These are phyloP conservation scores for Aythya fuligula DNA, from an alignment of 2,797 vertebrate species.

Conservation along the genomic window DNA sequence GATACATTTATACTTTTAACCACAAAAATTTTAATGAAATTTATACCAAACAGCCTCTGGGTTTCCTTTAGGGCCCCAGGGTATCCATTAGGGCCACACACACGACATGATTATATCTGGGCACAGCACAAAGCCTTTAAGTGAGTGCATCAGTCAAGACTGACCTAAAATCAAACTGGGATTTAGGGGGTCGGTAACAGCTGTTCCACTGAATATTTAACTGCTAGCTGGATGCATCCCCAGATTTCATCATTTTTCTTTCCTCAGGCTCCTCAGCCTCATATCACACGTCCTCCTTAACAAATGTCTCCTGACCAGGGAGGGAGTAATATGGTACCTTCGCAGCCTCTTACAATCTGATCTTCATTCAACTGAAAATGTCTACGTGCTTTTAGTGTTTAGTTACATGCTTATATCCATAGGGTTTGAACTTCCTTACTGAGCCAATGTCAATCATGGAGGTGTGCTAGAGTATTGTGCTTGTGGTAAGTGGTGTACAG, in stretches of 20 bases:
- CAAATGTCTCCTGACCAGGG: not conserved
- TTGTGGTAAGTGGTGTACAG: not conserved
- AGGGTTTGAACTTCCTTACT: not conserved
- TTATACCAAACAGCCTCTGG: not conserved
- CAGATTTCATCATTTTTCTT: not conserved
- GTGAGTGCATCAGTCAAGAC: not conserved
- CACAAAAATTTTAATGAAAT: not conserved
- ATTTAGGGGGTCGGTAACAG: not conserved
- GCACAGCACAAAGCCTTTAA: not conserved
- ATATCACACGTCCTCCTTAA: not conserved
- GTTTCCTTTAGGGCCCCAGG: not conserved
- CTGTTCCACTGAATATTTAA: not conserved
- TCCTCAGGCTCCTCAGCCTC: not conserved
- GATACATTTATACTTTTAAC: not conserved
- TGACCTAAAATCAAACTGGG: not conserved
- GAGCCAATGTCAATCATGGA: not conserved
- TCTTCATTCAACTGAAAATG: not conserved
- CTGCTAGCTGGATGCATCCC: not conserved
- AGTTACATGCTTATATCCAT: not conserved
- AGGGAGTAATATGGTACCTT: not conserved
- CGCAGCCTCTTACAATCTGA: not conserved
- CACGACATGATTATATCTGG: not conserved
- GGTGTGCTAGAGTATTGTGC: not conserved
- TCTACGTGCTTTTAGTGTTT: not conserved
- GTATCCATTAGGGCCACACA: not conserved